phyloP scores from a whole-genome alignment of 2,113 vertebrate species.

The Indicator indicator region DNA sequence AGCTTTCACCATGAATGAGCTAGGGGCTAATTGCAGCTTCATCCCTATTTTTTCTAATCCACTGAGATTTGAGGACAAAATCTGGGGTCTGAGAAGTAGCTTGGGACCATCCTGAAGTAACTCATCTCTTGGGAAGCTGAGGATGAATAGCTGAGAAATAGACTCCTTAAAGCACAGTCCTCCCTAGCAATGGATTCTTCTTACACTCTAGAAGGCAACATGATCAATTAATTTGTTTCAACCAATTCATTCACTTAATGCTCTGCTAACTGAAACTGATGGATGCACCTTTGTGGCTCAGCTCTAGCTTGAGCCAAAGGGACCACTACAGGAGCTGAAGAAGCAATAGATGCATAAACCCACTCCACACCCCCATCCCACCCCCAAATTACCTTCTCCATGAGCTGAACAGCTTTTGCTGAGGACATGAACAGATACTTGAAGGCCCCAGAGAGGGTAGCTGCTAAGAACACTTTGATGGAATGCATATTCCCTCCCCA shows the following conservation, averaged over 20 bases:
- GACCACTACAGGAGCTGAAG: not conserved
- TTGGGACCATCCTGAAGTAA: not conserved
- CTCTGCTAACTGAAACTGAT: not conserved
- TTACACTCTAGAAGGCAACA: not conserved
- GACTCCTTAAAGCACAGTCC: not conserved
- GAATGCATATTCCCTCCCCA: not conserved
- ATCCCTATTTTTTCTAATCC: not conserved
- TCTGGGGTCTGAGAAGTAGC: not conserved
- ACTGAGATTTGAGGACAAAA: not conserved
- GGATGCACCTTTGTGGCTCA: not conserved
- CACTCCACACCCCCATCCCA: too few relatives aligned
- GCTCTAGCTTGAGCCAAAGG: not conserved
- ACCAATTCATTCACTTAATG: not conserved
- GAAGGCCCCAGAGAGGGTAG: not conserved
- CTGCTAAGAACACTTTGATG: fast-evolving
- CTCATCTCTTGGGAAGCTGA: not conserved
- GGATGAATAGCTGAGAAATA: not conserved
- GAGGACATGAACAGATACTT: not conserved
- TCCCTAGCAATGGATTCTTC: not conserved
- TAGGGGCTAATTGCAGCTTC: not conserved
- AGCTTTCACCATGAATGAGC: fast-evolving
- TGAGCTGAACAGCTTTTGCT: not conserved
- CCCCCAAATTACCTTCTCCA: not conserved
- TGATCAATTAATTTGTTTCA: not conserved
- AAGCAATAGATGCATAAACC: fast-evolving